These are phyloP conservation scores for Portunus trituberculatus DNA, from an alignment of 1,140 invertebrate genomes.

Conservation along the genomic window DNA sequence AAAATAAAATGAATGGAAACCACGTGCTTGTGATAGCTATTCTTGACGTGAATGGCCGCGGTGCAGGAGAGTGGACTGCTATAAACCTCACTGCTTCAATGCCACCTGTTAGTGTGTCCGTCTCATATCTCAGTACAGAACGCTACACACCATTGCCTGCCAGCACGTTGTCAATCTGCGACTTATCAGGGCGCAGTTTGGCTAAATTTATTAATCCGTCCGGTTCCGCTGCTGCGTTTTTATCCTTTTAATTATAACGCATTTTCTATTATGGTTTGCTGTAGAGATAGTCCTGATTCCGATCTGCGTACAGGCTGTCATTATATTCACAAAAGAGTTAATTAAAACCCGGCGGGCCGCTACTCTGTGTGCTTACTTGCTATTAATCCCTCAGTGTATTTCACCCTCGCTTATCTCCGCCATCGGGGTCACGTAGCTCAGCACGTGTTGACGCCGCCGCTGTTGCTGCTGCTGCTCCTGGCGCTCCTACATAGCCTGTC, in stretches of 20 bases:
- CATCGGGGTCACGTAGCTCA: background rate
- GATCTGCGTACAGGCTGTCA: background rate
- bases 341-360: background rate
- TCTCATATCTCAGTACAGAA: background rate
- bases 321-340: slow-evolving; percentile 10
- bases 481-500: background rate
- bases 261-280: background rate
- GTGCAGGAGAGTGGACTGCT: background rate
- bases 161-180: background rate
- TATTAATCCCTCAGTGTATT: slow-evolving; percentile 14
- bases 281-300: background rate
- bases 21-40: too few species aligned
- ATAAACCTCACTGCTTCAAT: background rate
- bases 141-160: background rate
- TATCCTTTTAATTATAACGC: background rate
- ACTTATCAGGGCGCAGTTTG: background rate
- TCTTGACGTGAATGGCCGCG: too few species aligned
- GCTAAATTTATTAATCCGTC: background rate
- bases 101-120: background rate
- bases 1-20: too few species aligned
- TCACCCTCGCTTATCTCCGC: background rate
- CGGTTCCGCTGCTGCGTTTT: background rate
- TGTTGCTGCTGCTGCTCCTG: slow-evolving; percentile 12
- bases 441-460: background rate
- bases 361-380: background rate